Conservation (phyloP, 2,113 vertebrate genomes). For the Percina caprodes region DNA sequence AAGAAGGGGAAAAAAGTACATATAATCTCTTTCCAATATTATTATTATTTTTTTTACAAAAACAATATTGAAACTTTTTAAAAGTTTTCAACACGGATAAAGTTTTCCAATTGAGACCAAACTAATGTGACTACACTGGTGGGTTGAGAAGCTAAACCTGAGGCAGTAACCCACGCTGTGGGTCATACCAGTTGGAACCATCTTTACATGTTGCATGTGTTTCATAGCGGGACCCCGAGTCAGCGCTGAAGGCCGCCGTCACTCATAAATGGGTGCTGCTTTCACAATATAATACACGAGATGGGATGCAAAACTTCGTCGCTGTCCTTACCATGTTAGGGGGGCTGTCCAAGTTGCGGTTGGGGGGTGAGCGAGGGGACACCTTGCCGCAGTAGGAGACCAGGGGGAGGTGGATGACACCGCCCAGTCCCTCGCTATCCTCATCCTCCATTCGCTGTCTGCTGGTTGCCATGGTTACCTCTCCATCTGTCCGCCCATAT, state of each 20-base stretch:
- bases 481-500: slow-evolving; percentile 99
- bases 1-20: neutral
- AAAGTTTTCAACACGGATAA: neutral
- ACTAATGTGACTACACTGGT: neutral
- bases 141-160: neutral
- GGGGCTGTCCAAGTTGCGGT: slow-evolving; percentile 91
- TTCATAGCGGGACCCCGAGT: neutral
- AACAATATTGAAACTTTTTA: neutral
- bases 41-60: neutral
- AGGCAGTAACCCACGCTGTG: neutral
- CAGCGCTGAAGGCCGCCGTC: neutral
- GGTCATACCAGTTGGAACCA: neutral
- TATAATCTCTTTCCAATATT: too few species aligned
- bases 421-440: slow-evolving; percentile 92
- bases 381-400: slow-evolving; percentile 96
- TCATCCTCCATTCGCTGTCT: slow-evolving; percentile 99
- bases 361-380: slow-evolving; percentile 90
- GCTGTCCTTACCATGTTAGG: slow-evolving; percentile 83
- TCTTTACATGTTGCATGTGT: neutral
- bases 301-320: rapidly evolving
- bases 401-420: slow-evolving; percentile 98
- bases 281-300: neutral
- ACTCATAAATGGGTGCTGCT: neutral
- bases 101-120: neutral
- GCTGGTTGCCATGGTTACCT: slow-evolving; percentile 99